phyloP scores from a whole-genome alignment of 2,888 invertebrate genomes.

The Apantesis nais region DNA sequence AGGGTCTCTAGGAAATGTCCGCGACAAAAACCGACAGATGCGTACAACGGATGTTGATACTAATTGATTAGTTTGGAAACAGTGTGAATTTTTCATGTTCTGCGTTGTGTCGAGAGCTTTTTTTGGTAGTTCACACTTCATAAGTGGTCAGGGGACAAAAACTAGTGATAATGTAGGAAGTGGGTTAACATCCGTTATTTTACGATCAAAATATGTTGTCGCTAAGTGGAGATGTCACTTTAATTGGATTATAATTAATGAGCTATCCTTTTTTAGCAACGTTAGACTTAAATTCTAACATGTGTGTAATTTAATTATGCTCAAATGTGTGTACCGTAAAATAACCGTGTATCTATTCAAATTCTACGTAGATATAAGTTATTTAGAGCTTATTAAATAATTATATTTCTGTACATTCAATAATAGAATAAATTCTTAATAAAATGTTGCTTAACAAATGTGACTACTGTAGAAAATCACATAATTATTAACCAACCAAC shows the following conservation, averaged over 20 bases:
- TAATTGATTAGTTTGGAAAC: conserved; percentile 65
- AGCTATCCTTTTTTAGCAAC: not conserved
- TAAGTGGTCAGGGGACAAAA: conserved; percentile 47
- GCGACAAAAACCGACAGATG: conserved; percentile 79
- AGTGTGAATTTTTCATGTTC: conserved; percentile 52
- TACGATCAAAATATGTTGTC: conserved; percentile 3
- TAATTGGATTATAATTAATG: conserved; percentile 8
- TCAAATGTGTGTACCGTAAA: not conserved
- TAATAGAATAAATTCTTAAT: too few relatives aligned
- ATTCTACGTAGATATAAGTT: not conserved
- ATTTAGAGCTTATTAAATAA: not conserved
- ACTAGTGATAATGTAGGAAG: conserved; percentile 30
- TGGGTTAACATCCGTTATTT: conserved; percentile 22
- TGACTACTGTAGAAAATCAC: not conserved
- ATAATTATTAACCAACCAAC: conserved; percentile 17
- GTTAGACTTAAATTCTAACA: not conserved
- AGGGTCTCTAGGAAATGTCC: conserved; percentile 73
- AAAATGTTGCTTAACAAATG: not conserved
- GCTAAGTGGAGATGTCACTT: conserved; percentile 14
- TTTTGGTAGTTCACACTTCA: conserved; percentile 53
- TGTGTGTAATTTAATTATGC: not conserved
- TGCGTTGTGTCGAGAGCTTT: conserved; percentile 49
- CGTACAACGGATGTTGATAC: conserved; percentile 67
- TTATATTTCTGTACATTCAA: not conserved
- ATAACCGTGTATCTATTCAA: not conserved